Conservation (phyloP, 2,113 vertebrate genomes). For the Rhegmatorhina hoffmannsi region DNA sequence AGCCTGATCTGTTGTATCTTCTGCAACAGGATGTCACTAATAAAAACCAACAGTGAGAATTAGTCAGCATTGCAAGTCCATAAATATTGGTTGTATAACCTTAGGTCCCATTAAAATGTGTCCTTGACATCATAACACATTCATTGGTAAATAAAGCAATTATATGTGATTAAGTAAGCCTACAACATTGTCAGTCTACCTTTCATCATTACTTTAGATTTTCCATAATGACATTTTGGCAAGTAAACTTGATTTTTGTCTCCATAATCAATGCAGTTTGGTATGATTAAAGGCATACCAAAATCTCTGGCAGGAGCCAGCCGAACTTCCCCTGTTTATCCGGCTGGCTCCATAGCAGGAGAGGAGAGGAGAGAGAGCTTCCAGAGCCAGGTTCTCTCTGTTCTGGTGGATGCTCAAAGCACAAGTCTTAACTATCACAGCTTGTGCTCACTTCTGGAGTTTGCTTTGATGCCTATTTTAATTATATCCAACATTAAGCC, state of each 20-base stretch:
- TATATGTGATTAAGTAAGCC: not conserved
- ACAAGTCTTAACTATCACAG: not conserved
- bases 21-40: slow-evolving; percentile 23
- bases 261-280: not conserved
- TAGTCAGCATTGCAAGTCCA: slow-evolving; percentile 2
- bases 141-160: not conserved
- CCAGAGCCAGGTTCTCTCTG: not conserved
- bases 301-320: not conserved
- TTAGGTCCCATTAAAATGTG: not conserved
- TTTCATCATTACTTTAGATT: slow-evolving; percentile 1
- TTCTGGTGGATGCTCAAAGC: not conserved
- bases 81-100: not conserved
- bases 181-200: not conserved
- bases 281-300: slow-evolving; percentile 16
- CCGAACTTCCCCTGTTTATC: not conserved
- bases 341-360: fast-evolving
- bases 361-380: not conserved
- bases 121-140: not conserved
- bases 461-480: not conserved
- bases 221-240: slow-evolving; percentile 16
- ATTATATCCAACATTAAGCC: not conserved
- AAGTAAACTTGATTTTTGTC: slow-evolving; percentile 25
- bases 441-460: not conserved
- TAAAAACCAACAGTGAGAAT: not conserved
- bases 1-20: not conserved